Evolutionary conservation across 2,888 invertebrate species (phyloP).

Genomic region (Phengaris arion): DNA sequence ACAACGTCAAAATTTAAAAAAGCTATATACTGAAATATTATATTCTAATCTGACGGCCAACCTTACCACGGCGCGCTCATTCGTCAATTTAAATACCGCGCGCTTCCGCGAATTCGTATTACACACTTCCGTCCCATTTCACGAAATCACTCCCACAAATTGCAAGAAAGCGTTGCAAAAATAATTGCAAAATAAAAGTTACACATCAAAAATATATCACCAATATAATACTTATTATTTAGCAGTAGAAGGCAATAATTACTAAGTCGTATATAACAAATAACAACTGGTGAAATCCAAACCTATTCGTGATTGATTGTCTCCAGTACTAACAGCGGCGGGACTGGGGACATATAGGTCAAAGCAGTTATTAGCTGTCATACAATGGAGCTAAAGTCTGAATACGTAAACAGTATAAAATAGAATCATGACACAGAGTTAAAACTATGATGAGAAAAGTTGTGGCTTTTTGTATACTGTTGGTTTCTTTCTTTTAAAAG

Average conservation of each 20-base stretch:
- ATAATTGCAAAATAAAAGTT: too few relatives aligned
- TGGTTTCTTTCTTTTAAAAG: not conserved
- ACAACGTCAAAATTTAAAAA: too few relatives aligned
- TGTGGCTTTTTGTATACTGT: not conserved
- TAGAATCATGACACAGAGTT: constrained; percentile 7
- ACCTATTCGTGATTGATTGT: constrained; percentile 15
- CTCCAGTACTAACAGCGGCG: constrained; percentile 10
- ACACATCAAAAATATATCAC: too few relatives aligned
- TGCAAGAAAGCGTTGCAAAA: too few relatives aligned
- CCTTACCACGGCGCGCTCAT: too few relatives aligned
- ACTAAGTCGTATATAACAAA: not conserved
- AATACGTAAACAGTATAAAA: constrained; percentile 3
- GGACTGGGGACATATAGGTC: not conserved
- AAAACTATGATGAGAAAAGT: constrained; percentile 7
- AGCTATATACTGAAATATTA: too few relatives aligned
- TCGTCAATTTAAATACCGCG: too few relatives aligned
- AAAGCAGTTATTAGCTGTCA: constrained; percentile 17
- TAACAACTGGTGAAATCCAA: constrained; percentile 2
- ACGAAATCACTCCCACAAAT: too few relatives aligned
- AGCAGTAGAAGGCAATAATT: not conserved
- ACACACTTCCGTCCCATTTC: too few relatives aligned
- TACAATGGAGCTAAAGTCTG: not conserved
- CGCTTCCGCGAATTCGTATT: too few relatives aligned
- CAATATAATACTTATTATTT: too few relatives aligned
- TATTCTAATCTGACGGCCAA: too few relatives aligned